Base-by-base conservation (phyloP, 2,113 vertebrate species). In the Anoura caudifer region DNA sequence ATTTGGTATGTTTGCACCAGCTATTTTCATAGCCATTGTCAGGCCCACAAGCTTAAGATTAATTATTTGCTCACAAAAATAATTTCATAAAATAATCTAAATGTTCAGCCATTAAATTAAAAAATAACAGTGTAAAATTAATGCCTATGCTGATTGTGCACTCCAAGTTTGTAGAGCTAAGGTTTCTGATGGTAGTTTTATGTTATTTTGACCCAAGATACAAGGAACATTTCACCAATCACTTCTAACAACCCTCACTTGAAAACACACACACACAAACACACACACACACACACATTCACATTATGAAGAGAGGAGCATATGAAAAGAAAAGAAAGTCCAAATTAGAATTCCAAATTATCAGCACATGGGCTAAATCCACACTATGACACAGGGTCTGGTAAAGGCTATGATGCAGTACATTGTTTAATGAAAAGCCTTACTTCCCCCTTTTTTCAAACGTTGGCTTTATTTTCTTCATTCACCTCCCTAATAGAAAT, bases 51-150 rank as follows among this genome's bases (percentile, higher is more conserved):
- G 36, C 4, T 82, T 79, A 94, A 41, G 8, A 92, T 41, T 56
- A 95, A 69, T 88, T 87, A 91, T 93, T 96, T 97, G 70, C 52
- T 76, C 50, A 33, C 12, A 17, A 75, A 96, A 94, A 95, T 91
- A 82, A 88, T 82, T 95, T 70, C 31, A 50, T 61, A 94, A 87
- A 89, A 79, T 61, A 81, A 92, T 86, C n/a, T 2, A 54, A 85
- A n/a, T 72, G 16, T 93, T 95, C 5, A 87, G n/a, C 20, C 19
- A 77, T 77, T 87, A 87, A 83, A 90, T 82, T 4, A 47, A 88
- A 91, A 81, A 52, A n/a, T 45, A 76, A 79, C 38, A 31, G 3
- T 72, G 15, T 84, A 75, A 88, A 94, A 56, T 69, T 50, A 85
- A 87, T 63, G 3, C 12, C 31, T 33, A 59, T 94, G n/a, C 43